Evolutionary conservation across 2,113 vertebrate species (phyloP).

Genomic region (Chloroceryle aenea): DNA sequence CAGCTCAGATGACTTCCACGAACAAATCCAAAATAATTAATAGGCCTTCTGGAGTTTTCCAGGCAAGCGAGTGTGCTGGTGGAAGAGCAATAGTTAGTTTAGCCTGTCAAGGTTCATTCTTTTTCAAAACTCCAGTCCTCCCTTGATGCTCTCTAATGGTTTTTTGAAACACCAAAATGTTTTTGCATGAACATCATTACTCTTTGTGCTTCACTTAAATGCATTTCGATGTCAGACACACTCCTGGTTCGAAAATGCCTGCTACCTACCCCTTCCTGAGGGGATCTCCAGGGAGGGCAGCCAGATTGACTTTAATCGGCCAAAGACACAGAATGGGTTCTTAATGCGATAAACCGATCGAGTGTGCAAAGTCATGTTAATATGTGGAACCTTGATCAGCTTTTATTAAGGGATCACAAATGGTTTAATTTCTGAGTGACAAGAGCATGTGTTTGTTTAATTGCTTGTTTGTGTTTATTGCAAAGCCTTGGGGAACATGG

Average conservation of each 20-base stretch:
- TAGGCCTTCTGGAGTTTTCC: slow-evolving; percentile 64
- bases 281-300: slow-evolving; percentile 33
- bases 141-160: slow-evolving; percentile 76
- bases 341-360: not conserved
- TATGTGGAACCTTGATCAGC: slow-evolving; percentile 20
- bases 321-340: slow-evolving; percentile 17
- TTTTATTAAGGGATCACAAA: slow-evolving; percentile 22
- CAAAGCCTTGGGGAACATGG: not conserved
- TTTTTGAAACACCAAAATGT: slow-evolving; percentile 74
- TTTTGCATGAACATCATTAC: slow-evolving; percentile 69
- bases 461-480: slow-evolving; percentile 45
- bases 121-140: slow-evolving; percentile 66
- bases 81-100: slow-evolving; percentile 54
- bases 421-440: slow-evolving; percentile 34
- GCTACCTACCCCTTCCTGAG: slow-evolving; percentile 16
- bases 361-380: slow-evolving; percentile 25
- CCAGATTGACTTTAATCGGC: slow-evolving; percentile 24
- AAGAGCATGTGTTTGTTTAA: slow-evolving; percentile 52
- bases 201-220: slow-evolving; percentile 70
- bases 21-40: slow-evolving; percentile 69
- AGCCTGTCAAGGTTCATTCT: slow-evolving; percentile 75
- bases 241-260: slow-evolving; percentile 34
- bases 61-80: slow-evolving; percentile 27
- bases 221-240: slow-evolving; percentile 70
- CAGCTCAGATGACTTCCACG: slow-evolving; percentile 22